phyloP scores from a whole-genome alignment of 1,140 invertebrate genomes.

The Holcopasites calliopsidis region DNA sequence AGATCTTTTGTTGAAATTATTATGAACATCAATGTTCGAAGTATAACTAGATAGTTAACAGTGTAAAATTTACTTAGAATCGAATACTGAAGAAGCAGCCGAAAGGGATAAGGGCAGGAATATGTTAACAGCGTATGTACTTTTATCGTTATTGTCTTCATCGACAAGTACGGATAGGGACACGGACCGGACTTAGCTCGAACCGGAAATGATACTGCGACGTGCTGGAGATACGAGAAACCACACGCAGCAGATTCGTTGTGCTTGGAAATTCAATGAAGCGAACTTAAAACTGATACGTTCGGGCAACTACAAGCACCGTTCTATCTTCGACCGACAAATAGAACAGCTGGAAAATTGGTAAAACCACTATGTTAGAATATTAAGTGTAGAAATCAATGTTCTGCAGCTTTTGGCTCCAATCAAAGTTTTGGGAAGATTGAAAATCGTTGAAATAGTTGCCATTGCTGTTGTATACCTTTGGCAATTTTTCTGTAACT shows the following conservation, averaged over 20 bases:
- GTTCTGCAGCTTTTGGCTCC: no score
- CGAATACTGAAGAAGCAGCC: background rate
- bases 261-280: slow-evolving; percentile 66
- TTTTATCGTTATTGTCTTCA: slow-evolving; percentile 2
- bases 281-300: slow-evolving; percentile 9
- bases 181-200: slow-evolving; percentile 33
- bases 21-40: no score
- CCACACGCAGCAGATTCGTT: slow-evolving; percentile 49
- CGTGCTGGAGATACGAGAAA: slow-evolving; percentile 65
- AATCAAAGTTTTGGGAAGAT: no score
- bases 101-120: background rate
- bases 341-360: background rate
- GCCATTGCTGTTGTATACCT: no score
- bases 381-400: no score
- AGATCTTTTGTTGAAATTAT: no score
- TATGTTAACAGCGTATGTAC: background rate
- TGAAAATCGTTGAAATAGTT: no score
- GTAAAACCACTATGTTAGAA: background rate
- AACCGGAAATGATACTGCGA: slow-evolving; percentile 63
- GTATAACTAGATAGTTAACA: background rate
- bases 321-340: slow-evolving; percentile 23
- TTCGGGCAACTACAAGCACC: slow-evolving; percentile 11
- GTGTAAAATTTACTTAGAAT: background rate
- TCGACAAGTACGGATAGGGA: slow-evolving; percentile 18
- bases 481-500: no score